phyloP scores from a whole-genome alignment of 1,140 invertebrate genomes.

The Linepithema humile region DNA sequence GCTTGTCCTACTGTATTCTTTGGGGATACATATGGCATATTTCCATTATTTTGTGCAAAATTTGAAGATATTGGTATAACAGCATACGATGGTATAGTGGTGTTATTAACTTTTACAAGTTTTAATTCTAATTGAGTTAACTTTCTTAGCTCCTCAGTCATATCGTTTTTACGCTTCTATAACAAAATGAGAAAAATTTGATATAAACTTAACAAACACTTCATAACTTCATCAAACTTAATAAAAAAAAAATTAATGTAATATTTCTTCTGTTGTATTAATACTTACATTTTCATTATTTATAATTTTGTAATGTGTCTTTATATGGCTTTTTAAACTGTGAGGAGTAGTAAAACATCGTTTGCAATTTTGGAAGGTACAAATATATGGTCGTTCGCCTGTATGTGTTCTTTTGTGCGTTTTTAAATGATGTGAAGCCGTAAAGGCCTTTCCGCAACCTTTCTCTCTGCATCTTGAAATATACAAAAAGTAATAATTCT shows the following conservation, averaged over 20 bases:
- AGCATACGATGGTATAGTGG: conserved; percentile 71
- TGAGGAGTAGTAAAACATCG: conserved; percentile 93
- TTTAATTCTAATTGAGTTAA: conserved; percentile 52
- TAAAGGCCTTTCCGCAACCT: conserved; percentile 96
- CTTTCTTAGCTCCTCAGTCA: conserved; percentile 62
- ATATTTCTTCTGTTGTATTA: conserved; percentile 34
- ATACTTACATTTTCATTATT: conserved; percentile 73
- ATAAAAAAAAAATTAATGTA: no score
- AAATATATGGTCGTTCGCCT: conserved; percentile 92
- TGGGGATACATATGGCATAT: conserved; percentile 69
- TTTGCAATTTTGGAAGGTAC: conserved; percentile 89
- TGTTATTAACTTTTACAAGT: conserved; percentile 51
- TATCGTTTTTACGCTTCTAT: conserved; percentile 46
- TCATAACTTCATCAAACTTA: no score
- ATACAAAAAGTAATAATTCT: conserved; percentile 19
- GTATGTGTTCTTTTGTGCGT: conserved; percentile 88
- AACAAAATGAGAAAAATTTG: background rate
- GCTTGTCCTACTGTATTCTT: conserved; percentile 62
- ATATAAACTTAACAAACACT: conserved; percentile 6
- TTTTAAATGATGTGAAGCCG: conserved; percentile 97
- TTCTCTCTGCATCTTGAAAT: conserved; percentile 89
- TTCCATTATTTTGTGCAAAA: conserved; percentile 45
- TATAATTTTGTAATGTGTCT: conserved; percentile 84
- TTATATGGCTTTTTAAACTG: conserved; percentile 91
- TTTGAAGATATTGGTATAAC: conserved; percentile 73